Evolutionary conservation across 2,888 invertebrate genomes (phyloP), one percentile per base, ranked within the genome.

Genomic region (Campopleginae sp.): DNA sequence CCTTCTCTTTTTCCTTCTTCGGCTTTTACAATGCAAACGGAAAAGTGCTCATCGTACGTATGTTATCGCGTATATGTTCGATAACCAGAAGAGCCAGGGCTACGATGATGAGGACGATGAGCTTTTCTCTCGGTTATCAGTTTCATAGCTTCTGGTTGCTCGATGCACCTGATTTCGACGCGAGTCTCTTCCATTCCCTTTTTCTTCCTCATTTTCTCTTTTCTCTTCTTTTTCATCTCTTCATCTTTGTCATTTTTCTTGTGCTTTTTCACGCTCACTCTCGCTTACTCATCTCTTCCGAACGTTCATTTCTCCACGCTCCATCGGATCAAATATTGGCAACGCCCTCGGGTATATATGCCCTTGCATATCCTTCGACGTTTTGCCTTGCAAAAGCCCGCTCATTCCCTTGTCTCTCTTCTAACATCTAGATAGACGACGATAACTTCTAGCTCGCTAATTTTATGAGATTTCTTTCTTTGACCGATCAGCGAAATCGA

Each of bases 371-470:
- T 51, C 54, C 77, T 12, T 63, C 79, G 19, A 48, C 58, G 54
- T 66, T 61, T 70, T 75, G 17, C 23, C 74, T 48, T 6, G 58
- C 33, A 48, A 58, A 76, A 76, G 17, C 68, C n/a, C n/a, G 51
- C 42, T 48, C 68, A 23, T 46, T 42, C 68, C 42, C 44, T n/a
- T 54, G 48, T 79, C 23, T 46, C n/a, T 54, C 74, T 70, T 79
- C 75, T 33, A 65, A 33, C 68, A 54, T 68, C 80, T 83, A 33
- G 80, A 80, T 84, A 83, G 78, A 86, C 58, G 84, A 84, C 86
- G 86, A 88, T 87, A 87, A 87, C 87, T 89, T 88, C 88, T 88
- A 84, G 88, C 78, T 87, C 86, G 87, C 88, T 88, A 89, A 89
- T 88, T 88, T 88, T 88, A 88, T 88, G 88, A 88, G 89, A 88